phyloP scores from a whole-genome alignment of 2,888 invertebrate genomes.

The Mechanitis mazaeus region DNA sequence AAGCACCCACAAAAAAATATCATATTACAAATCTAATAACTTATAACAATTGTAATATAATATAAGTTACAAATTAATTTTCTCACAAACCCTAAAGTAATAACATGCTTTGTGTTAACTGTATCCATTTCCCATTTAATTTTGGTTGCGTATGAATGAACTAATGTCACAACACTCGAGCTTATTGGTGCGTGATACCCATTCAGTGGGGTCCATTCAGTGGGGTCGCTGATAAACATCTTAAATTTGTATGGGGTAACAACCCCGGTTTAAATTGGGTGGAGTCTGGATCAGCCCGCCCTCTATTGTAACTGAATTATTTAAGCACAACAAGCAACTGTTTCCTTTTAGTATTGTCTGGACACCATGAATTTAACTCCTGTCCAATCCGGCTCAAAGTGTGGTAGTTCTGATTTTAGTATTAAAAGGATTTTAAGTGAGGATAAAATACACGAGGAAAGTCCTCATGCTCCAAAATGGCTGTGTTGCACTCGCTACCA shows the following conservation, averaged over 20 bases:
- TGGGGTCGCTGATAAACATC: constrained; percentile 37
- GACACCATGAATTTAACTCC: constrained; percentile 54
- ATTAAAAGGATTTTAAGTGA: constrained; percentile 78
- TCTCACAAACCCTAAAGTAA: constrained; percentile 74
- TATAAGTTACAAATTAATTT: constrained; percentile 71
- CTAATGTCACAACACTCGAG: constrained; percentile 66
- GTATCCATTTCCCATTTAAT: constrained; percentile 68
- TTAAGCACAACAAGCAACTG: constrained; percentile 34
- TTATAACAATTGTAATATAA: constrained; percentile 41
- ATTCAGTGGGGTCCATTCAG: constrained; percentile 52
- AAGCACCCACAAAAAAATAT: constrained; percentile 16
- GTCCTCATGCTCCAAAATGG: constrained; percentile 71
- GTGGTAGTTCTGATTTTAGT: constrained; percentile 73
- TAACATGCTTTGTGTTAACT: constrained; percentile 70
- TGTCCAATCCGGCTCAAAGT: constrained; percentile 52
- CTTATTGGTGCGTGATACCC: constrained; percentile 53
- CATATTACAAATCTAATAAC: constrained; percentile 16
- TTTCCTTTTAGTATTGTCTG: constrained; percentile 19
- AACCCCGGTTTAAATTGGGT: constrained; percentile 36
- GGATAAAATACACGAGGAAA: constrained; percentile 45
- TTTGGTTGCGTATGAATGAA: constrained; percentile 60
- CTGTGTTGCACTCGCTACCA: constrained; percentile 83
- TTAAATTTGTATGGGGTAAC: constrained; percentile 35
- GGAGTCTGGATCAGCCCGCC: constrained; percentile 41
- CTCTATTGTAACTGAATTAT: constrained; percentile 32